Base-by-base conservation (phyloP, 1,140 invertebrate genomes). In the Ceratoteleas bidentatus region DNA sequence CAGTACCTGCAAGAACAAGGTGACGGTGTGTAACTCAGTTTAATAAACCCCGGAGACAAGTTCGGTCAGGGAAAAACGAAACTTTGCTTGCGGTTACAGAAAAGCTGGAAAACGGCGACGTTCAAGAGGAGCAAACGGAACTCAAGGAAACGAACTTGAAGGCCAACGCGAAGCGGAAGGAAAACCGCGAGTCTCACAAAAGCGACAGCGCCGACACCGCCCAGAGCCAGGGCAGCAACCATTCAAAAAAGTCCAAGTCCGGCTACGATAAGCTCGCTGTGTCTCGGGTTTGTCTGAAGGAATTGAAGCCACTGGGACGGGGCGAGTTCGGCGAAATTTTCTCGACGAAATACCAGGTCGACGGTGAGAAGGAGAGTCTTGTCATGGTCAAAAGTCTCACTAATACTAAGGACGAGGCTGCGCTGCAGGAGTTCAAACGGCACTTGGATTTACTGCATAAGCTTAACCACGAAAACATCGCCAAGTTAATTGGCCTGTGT, bases 311-410 rank as follows among this genome's bases (percentile, higher is more conserved):
- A 6, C 92, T 99, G 93, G 96, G 97, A 34, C 95, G 96, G 36
- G 97, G 97, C 7, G 95, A 97, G 84, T 98, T 97, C 86, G 97
- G 98, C 0, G 97, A 98, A 86, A 95, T 98, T 0, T 95, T 96
- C 85, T 91, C 98, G 6, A 95, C 95, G 0, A 96, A 88, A 10
- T 91, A 87, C 58, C 89, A 90, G 56, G 34, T 81, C n/a, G 78
- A 87, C n/a, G 86, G 89, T 3, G 92, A 93, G 13, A 92, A 92
- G 66, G 93, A 93, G 38, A 81, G 86, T 8, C 62, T 90, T 13
- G 93, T 96, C 0, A 93, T 96, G 92, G 94, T 96, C 0, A 96
- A 96, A 87, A 93, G 94, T 34, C 86, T 96, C 11, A 92, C 93
- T n/a, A 93, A 94, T 79, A 95, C 94, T 0, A 95, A 95, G 86